A percentile compares a stretch with the other conserved stretches of the same genome.
Conservation (phyloP, 2,113 vertebrate genomes). For the Plectropomus leopardus region DNA sequence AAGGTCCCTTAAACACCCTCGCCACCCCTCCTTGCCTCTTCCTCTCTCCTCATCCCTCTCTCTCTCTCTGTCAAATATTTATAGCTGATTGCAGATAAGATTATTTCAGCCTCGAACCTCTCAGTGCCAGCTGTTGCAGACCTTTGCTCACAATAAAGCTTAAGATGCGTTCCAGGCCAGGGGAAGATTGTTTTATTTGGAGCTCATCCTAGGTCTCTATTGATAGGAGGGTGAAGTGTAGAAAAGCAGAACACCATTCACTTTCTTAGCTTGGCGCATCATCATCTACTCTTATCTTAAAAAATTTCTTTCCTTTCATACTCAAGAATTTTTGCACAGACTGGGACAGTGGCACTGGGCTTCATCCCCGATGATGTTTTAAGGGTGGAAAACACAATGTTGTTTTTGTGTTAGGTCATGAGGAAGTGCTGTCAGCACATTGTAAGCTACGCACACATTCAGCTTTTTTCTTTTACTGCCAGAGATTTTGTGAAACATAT, state of each 20-base stretch:
- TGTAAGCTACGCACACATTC: slow-evolving; percentile 19
- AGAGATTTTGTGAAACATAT: slow-evolving; percentile 33
- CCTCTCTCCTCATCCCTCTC: slow-evolving; percentile 42
- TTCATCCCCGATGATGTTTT: slow-evolving; percentile 12
- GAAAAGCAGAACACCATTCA: slow-evolving; percentile 43
- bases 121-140: slow-evolving; percentile 86
- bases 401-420: slow-evolving; percentile 15
- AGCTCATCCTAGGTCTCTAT: slow-evolving; percentile 74
- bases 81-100: slow-evolving; percentile 89
- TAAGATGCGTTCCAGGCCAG: slow-evolving; percentile 78
- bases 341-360: not conserved
- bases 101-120: slow-evolving; percentile 79
- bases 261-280: slow-evolving; percentile 54
- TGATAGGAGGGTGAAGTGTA: slow-evolving; percentile 67
- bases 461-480: slow-evolving; percentile 15
- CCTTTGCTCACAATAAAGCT: slow-evolving; percentile 89
- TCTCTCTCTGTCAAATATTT: slow-evolving; percentile 84
- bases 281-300: slow-evolving; percentile 53
- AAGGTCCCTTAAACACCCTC: slow-evolving; percentile 19
- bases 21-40: slow-evolving; percentile 41
- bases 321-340: slow-evolving; percentile 5
- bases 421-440: slow-evolving; percentile 37
- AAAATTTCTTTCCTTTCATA: slow-evolving; percentile 31
- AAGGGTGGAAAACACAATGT: slow-evolving; percentile 4
- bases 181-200: slow-evolving; percentile 83